Conservation (phyloP, 1,140 invertebrate genomes). For the Euwallacea similis region DNA sequence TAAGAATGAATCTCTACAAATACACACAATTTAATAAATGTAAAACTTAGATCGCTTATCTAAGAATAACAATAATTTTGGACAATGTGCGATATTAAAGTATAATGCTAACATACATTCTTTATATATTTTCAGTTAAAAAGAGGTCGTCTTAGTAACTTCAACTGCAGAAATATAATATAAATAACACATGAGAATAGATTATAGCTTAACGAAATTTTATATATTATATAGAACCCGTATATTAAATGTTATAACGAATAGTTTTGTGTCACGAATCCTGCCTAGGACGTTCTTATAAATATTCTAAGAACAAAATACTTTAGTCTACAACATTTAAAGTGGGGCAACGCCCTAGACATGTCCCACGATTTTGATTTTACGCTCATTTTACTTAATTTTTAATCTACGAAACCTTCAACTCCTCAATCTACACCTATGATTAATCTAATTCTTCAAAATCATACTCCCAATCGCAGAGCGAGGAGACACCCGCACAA, state of each 20-base stretch:
- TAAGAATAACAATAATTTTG: slow-evolving; percentile 43
- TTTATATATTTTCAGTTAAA: slow-evolving; percentile 39
- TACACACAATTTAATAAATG: slow-evolving; percentile 42
- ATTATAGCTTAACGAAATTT: slow-evolving; percentile 47
- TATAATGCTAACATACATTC: slow-evolving; percentile 40
- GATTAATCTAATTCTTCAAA: slow-evolving; percentile 26
- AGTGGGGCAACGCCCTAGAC: slow-evolving; percentile 46
- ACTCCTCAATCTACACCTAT: slow-evolving; percentile 29
- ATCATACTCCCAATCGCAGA: slow-evolving; percentile 12
- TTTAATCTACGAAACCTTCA: slow-evolving; percentile 27
- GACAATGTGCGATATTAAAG: slow-evolving; percentile 42
- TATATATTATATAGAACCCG: slow-evolving; percentile 51
- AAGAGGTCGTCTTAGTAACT: slow-evolving; percentile 28
- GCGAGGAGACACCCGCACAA: background rate
- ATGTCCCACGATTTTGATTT: slow-evolving; percentile 51
- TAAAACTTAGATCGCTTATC: slow-evolving; percentile 40
- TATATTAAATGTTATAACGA: slow-evolving; percentile 50
- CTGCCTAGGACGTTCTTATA: slow-evolving; percentile 48
- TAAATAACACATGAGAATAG: slow-evolving; percentile 50
- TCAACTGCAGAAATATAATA: slow-evolving; percentile 41
- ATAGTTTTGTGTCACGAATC: slow-evolving; percentile 46
- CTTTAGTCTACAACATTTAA: slow-evolving; percentile 45
- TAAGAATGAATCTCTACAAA: slow-evolving; percentile 39
- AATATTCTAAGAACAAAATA: slow-evolving; percentile 50
- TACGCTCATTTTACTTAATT: slow-evolving; percentile 50